Conservation (phyloP, 2,888 invertebrate species). For the Catocala sponsa region DNA sequence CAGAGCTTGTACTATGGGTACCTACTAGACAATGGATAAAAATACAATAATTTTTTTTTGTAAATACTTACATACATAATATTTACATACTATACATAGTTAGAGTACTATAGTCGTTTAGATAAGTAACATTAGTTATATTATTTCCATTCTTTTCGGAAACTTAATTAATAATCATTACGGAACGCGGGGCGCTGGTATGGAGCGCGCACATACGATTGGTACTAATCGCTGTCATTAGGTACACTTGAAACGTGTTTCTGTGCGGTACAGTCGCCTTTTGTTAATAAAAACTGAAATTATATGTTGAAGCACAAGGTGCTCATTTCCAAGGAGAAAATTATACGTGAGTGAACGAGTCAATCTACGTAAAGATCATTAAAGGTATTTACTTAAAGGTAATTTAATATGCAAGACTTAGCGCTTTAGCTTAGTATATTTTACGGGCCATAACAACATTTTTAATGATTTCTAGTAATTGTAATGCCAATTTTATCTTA, state of each 20-base stretch:
- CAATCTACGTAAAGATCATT: constrained; percentile 59
- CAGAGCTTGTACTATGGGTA: too few relatives aligned
- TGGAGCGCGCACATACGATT: constrained; percentile 26
- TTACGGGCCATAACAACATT: constrained; percentile 65
- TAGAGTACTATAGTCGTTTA: too few relatives aligned
- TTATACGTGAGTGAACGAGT: constrained; percentile 53
- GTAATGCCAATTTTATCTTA: constrained; percentile 50
- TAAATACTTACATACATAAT: neutral
- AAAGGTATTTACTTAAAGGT: constrained; percentile 67
- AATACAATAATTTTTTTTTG: neutral
- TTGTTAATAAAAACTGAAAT: constrained; percentile 48
- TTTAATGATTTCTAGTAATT: constrained; percentile 63
- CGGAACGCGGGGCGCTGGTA: neutral
- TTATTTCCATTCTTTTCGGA: too few relatives aligned
- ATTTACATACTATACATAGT: neutral
- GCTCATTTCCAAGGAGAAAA: constrained; percentile 54
- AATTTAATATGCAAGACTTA: constrained; percentile 71
- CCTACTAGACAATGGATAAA: too few relatives aligned
- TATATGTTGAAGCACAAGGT: constrained; percentile 49
- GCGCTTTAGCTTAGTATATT: constrained; percentile 60
- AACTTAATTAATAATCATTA: constrained; percentile 5
- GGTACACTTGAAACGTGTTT: constrained; percentile 35
- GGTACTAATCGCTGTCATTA: constrained; percentile 45
- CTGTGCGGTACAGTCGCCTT: constrained; percentile 29
- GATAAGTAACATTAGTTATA: too few relatives aligned